These are phyloP conservation scores for Epinephelus fuscoguttatus DNA, from an alignment of 2,113 vertebrate species.

Conservation along the genomic window DNA sequence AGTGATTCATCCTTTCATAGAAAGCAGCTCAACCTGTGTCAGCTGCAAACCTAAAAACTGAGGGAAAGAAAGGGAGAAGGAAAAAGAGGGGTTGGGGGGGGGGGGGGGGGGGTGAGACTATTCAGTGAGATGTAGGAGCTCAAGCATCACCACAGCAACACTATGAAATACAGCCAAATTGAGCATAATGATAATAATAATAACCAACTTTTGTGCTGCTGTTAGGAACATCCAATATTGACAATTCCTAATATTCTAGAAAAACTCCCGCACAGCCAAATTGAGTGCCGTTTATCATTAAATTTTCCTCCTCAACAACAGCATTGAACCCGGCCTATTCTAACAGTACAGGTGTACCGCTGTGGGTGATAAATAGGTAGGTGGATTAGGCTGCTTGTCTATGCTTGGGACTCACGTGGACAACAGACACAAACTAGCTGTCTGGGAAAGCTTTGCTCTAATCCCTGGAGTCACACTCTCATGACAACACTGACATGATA, in stretches of 20 bases:
- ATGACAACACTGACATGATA: conserved; percentile 58
- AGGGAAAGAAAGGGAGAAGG: background rate
- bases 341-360: conserved; percentile 25
- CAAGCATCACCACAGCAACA: conserved; percentile 42
- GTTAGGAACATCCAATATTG: background rate
- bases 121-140: conserved; percentile 42
- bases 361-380: conserved; percentile 37
- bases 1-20: conserved; percentile 21
- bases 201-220: background rate
- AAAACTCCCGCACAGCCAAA: background rate
- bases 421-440: conserved; percentile 72
- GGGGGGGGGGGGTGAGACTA: background rate
- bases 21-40: conserved; percentile 12
- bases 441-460: conserved; percentile 72
- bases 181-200: background rate
- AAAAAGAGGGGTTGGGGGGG: background rate
- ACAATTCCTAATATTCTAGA: background rate
- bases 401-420: conserved; percentile 63
- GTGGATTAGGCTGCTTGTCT: conserved; percentile 65
- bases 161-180: conserved; percentile 16
- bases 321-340: background rate
- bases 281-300: background rate
- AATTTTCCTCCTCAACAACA: background rate
- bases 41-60: conserved; percentile 24
- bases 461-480: conserved; percentile 65